These are phyloP conservation scores for Vulpes ferrilata DNA, from an alignment of 2,113 vertebrate species.

Conservation along the genomic window DNA sequence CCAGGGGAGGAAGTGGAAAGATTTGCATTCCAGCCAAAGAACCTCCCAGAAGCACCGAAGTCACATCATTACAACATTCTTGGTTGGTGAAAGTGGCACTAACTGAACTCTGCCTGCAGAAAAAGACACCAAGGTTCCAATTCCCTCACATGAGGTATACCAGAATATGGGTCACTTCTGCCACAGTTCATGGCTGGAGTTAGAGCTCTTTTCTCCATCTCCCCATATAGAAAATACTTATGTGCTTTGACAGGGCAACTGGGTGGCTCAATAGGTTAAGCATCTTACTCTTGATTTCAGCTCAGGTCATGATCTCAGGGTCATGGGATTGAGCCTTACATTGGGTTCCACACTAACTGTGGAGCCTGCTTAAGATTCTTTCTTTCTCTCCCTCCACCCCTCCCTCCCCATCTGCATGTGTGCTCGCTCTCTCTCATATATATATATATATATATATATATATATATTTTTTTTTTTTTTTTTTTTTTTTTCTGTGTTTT, in stretches of 20 bases:
- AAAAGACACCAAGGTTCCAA: neutral
- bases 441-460: too few relatives aligned
- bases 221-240: neutral
- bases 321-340: neutral
- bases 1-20: neutral
- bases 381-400: neutral
- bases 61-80: neutral
- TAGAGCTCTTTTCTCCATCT: neutral
- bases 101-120: neutral
- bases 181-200: neutral
- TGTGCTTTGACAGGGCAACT: neutral
- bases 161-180: neutral
- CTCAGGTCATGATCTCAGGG: neutral
- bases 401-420: neutral
- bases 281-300: neutral
- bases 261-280: neutral
- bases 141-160: neutral
- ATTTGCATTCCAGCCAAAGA: neutral
- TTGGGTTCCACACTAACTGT: neutral
- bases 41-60: neutral
- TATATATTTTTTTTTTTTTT: too few relatives aligned
- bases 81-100: neutral
- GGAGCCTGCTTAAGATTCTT: neutral
- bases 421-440: neutral
- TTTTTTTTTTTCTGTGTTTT: neutral